Conservation (phyloP, 30 jellyfish, hydroid and myxozoan species). For the Mastigias papua region DNA sequence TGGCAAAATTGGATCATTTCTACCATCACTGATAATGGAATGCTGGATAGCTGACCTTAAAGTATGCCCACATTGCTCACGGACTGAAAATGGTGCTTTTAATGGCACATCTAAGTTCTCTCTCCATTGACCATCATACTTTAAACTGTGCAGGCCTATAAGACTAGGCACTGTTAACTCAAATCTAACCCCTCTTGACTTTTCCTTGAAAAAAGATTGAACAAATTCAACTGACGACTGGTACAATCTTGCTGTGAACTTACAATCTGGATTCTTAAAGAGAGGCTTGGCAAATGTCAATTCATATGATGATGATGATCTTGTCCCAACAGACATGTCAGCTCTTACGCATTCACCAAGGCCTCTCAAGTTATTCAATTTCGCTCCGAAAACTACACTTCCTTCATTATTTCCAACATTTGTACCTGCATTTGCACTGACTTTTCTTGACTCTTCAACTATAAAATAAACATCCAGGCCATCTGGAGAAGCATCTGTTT, state of each 20-base stretch:
- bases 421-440: conserved; percentile 89
- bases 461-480: conserved; percentile 88
- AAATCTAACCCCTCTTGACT: conserved; percentile 70
- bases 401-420: conserved; percentile 96
- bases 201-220: conserved; percentile 76
- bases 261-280: conserved; percentile 83
- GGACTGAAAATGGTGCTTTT: conserved; percentile 84
- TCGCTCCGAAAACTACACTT: conserved; percentile 78
- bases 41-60: conserved; percentile 88
- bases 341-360: conserved; percentile 73
- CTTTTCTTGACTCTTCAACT: conserved; percentile 78
- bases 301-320: conserved; percentile 88
- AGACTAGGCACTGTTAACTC: conserved; percentile 86
- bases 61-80: conserved; percentile 92
- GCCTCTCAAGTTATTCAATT: conserved; percentile 86
- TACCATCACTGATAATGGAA: conserved; percentile 85
- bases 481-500: conserved; percentile 66
- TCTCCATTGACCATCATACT: conserved; percentile 88
- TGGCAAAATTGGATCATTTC: conserved; percentile 90
- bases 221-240: conserved; percentile 68
- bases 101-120: conserved; percentile 71
- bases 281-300: conserved; percentile 75
- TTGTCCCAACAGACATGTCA: conserved; percentile 83
- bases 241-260: conserved; percentile 53
- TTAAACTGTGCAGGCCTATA: conserved; percentile 84